Conservation (phyloP, 1,140 invertebrate species). For the Myzus persicae region DNA sequence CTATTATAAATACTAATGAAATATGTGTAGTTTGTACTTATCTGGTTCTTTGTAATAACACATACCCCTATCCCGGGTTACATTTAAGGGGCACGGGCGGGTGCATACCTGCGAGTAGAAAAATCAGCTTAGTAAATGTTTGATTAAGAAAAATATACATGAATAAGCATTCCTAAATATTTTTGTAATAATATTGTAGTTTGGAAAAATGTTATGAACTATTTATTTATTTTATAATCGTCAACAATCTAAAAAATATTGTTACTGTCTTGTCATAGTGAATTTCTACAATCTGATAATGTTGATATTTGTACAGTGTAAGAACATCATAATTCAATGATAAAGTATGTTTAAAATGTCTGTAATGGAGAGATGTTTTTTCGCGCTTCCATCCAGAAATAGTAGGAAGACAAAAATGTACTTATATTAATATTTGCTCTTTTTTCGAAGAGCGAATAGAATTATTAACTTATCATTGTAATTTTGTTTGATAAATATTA, state of each 20-base stretch:
- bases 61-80: neutral
- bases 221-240: too few species aligned
- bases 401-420: too few species aligned
- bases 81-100: neutral
- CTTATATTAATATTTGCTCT: too few species aligned
- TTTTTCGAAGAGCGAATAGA: too few species aligned
- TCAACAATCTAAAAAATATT: neutral
- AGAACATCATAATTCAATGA: neutral
- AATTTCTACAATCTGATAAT: neutral
- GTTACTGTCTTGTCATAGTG: neutral
- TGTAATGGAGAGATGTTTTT: neutral
- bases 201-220: neutral
- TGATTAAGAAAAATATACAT: too few species aligned
- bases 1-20: neutral
- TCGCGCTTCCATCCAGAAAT: too few species aligned
- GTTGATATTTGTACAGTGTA: neutral
- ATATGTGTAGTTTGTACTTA: neutral
- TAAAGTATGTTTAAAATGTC: neutral
- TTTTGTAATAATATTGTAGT: neutral
- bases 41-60: neutral
- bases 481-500: too few species aligned
- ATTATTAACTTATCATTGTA: too few species aligned
- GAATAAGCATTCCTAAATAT: too few species aligned
- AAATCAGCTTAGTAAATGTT: too few species aligned
- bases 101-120: too few species aligned